Conservation (phyloP, 2,888 invertebrate genomes). For the Tipula vernalis region DNA sequence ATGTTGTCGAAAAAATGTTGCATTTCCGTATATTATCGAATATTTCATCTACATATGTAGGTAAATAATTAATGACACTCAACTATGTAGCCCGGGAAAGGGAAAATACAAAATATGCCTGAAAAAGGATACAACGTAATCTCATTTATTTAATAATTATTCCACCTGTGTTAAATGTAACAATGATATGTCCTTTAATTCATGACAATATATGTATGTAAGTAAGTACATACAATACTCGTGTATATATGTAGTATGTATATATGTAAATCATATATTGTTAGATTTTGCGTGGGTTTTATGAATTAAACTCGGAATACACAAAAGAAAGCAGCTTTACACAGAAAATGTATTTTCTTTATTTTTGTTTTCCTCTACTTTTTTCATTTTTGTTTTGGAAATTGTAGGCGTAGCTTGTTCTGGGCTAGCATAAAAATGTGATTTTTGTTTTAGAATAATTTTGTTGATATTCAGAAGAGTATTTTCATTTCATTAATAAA, state of each 20-base stretch:
- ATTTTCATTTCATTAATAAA: neutral
- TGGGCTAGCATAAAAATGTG: slow-evolving; percentile 10
- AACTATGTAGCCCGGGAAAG: neutral
- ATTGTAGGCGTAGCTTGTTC: slow-evolving; percentile 14
- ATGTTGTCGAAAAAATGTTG: neutral
- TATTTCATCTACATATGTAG: neutral
- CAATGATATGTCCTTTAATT: neutral
- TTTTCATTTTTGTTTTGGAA: neutral
- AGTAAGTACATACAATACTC: neutral
- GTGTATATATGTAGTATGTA: neutral
- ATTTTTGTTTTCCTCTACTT: neutral
- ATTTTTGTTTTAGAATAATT: neutral
- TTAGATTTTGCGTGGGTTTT: neutral
- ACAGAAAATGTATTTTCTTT: neutral
- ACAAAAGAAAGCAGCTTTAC: neutral
- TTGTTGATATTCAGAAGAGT: neutral
- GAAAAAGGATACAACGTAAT: neutral
- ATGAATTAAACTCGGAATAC: neutral
- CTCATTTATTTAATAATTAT: neutral
- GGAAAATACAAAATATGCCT: neutral
- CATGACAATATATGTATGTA: neutral
- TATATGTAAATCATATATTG: neutral
- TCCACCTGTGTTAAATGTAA: neutral
- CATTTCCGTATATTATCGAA: neutral
- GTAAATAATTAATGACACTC: neutral